Base-by-base conservation (phyloP, 2,797 vertebrate species). In the Dendrocincla fuliginosa region DNA sequence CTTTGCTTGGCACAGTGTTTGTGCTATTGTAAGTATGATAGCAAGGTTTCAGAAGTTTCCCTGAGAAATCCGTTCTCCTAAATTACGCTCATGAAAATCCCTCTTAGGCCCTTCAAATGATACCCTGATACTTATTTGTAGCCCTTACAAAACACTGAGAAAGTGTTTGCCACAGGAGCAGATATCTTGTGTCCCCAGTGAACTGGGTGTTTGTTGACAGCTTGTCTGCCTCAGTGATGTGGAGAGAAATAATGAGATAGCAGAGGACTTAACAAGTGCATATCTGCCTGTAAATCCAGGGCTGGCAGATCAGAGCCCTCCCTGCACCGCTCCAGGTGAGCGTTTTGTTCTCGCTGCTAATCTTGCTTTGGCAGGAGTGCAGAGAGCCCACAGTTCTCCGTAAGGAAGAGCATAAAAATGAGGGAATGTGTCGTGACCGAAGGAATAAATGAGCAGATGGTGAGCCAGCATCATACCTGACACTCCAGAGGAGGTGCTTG, bases 401-500 rank as follows among this genome's bases (percentile, higher is more conserved):
- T 49, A 23, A 89, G 85, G 65, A 78, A 83, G 52, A 71, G 33
- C 53, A n/a, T 22, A 14, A 46, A 53, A 87, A 59, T 46, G 91
- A 94, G 61, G 79, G 80, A 73, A 59, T 60, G 82, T 84, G 61
- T 85, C 71, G 32, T 89, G 93, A 92, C 87, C 93, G 33, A 75
- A 87, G 84, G 84, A 92, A 92, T n/a, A 74, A 95, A 81, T 59
- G 93, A 95, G 81, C 95, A 97, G 96, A 94, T 94, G 95, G 95
- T 52, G 46, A 49, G 69, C 78, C 83, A 91, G 92, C 90, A 80
- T 77, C 89, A 13, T 67, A 92, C 82, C 93, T 96, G 93, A 73
- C 89, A 68, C 93, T 83, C 92, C 89, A 78, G 75, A 93, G 92
- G 93, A 92, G 93, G 39, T 37, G 42, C 11, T 33, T 92, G 84